Evolutionary conservation across 2,888 invertebrate species (phyloP), one percentile per base, ranked within the genome.

Genomic region (Meghimatium bilineatum): DNA sequence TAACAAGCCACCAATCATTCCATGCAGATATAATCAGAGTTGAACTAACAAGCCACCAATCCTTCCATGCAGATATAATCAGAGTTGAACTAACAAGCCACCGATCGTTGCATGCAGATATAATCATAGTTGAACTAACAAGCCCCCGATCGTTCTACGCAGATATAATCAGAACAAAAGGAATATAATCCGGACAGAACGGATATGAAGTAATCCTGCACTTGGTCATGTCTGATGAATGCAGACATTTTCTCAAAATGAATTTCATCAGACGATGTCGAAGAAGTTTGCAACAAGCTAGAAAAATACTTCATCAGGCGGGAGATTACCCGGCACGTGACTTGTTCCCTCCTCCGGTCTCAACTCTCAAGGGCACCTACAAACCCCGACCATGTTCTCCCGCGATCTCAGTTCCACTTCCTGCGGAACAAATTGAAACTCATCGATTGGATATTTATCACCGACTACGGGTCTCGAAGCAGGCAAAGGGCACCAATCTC

Each of bases 361-460:
- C 80, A 71, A 56, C 71, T 71, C 80, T 67, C 69, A 26, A 1
- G 80, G 38, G 81, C 74, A 71, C 74, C 81, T 74, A 74, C 72
- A 63, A 56, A 63, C 23, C 60, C n/a, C 69, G 26, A 49, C 77
- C 38, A 82, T 63, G 69, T 66, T 69, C 77, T 32, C 77, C 56
- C 76, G 32, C 14, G 69, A 56, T 52, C 56, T 67, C 60, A 38
- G 63, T 44, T 34, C 72, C 78, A 63, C 72, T 83, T 83, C 83
- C 83, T 83, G 78, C 78, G 83, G 83, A 83, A 83, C 83, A 83
- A 83, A 83, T 83, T 83, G 83, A 83, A 83, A 83, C 60, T 49
- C 78, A 83, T 83, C 83, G 83, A 83, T 83, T 78, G 56, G 83
- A 83, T 83, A 77, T 83, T 83, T 83, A 83, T 83, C 83, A 83